Base-by-base conservation (phyloP, 2,113 vertebrate genomes). In the Nothoprocta perdicaria region DNA sequence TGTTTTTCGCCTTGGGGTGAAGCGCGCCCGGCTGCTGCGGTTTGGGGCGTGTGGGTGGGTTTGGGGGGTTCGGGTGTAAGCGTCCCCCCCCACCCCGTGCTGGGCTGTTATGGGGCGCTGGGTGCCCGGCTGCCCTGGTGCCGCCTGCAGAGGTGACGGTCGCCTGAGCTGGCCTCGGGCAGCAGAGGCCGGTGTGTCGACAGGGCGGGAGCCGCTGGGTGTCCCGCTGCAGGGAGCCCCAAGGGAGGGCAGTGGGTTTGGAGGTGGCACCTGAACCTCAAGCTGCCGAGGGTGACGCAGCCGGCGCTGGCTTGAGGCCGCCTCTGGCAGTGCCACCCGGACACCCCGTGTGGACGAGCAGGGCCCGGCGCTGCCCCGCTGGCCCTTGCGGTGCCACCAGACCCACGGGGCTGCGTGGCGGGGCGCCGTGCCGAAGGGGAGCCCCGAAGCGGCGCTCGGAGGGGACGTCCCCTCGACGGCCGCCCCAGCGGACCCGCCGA, bases 331-430 rank as follows among this genome's bases (percentile, higher is more conserved):
- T 57, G 53, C 29, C 53, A 57, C 29, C 29, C 24, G 27, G 53
- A 29, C 53, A 57, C 53, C 15, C 53, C 17, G 53, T 3, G 53
- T 15, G 53, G 53, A 55, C 9, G 14, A 55, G 27, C 26, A 55
- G 27, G 53, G 53, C 26, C 16, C 53, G 9, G 53, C 29, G 53
- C 19, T 46, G 18, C 46, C 18, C 45, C 35, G n/a, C 35, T 38
- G 35, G 35, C 35, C 35, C 35, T 38, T 38, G 35, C 35, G 35
- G 35, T 38, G 35, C 35, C 8, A 38, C 35, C 35, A 38, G 35
- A 8, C 22, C 66, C 65, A 57, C 24, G n/a, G 81, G 53, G 26
- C 38, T 1, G 1, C 0, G 53, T 62, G 65, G 24, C 0, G 0
- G 61, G 50, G 68, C 19, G 29, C n/a, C 35, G 35, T 8, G 35